Evolutionary conservation across 2,888 invertebrate species (phyloP).

Genomic region (Perizoma affinitatum): DNA sequence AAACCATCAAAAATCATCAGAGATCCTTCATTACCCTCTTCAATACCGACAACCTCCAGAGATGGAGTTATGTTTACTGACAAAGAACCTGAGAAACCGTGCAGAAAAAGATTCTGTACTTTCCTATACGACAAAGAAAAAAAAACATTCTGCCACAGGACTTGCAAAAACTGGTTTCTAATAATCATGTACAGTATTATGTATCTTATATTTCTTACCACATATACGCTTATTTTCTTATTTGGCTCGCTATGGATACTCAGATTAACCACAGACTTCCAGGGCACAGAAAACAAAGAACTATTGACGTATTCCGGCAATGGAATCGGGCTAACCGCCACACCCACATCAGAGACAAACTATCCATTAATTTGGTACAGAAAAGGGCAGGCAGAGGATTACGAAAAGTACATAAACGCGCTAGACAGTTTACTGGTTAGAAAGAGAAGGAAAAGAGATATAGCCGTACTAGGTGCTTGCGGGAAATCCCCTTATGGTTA

Average conservation of each 20-base stretch:
- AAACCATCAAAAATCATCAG: conserved; percentile 10
- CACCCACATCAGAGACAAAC: conserved; percentile 56
- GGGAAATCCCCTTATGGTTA: conserved; percentile 67
- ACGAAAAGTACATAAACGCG: conserved; percentile 60
- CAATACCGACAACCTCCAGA: conserved; percentile 26
- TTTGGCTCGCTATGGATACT: conserved; percentile 55
- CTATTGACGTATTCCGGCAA: conserved; percentile 53
- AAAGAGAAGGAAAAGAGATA: conserved; percentile 48
- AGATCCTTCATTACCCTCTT: conserved; percentile 28
- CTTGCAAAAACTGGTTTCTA: conserved; percentile 58
- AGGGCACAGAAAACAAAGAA: conserved; percentile 41
- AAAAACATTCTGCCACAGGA: conserved; percentile 55
- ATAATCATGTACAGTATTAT: conserved; percentile 60
- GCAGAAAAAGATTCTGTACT: conserved; percentile 39
- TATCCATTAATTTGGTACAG: conserved; percentile 68
- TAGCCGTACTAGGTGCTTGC: conserved; percentile 63
- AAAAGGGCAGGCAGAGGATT: conserved; percentile 49
- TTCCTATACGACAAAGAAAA: conserved; percentile 56
- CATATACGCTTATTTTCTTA: conserved; percentile 60
- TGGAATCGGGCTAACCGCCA: conserved; percentile 65
- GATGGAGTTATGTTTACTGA: conserved; percentile 5
- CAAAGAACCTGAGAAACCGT: conserved; percentile 12
- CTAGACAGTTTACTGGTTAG: conserved; percentile 56
- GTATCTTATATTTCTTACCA: conserved; percentile 62
- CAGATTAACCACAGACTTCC: conserved; percentile 45